These are phyloP conservation scores for Mnemiopsis leidyi DNA, from an alignment of 37 sponge, comb jelly and placozoan species.

Conservation along the genomic window DNA sequence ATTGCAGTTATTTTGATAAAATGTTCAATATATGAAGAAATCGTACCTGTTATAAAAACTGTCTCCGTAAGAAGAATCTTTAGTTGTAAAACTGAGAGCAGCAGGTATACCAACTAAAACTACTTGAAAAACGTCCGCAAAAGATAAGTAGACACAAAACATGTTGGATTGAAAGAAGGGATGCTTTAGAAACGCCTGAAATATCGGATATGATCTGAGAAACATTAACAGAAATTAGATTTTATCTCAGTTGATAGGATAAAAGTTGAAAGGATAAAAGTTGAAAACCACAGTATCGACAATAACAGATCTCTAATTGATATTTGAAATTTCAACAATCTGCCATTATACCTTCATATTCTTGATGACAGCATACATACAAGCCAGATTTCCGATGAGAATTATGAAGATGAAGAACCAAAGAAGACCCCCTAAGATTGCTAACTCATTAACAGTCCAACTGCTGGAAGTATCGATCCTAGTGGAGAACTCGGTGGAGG, in stretches of 20 bases:
- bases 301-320: no score
- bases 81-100: not conserved
- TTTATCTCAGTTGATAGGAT: no score
- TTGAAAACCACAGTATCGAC: no score
- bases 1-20: no score
- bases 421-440: not conserved
- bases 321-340: no score
- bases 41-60: conserved; percentile 3
- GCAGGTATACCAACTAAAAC: conserved; percentile 40
- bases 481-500: no score
- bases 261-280: no score
- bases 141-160: not conserved
- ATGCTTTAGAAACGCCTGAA: not conserved
- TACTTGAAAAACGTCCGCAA: not conserved
- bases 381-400: not conserved
- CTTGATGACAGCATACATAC: conserved; percentile 24
- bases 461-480: no score
- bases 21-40: no score
- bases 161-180: conserved; percentile 57
- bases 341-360: no score
- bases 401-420: not conserved
- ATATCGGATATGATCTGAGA: no score
- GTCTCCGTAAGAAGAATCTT: not conserved
- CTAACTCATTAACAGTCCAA: not conserved
- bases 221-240: no score